Conservation (phyloP, 2,797 vertebrate species). For the Picus viridis region DNA sequence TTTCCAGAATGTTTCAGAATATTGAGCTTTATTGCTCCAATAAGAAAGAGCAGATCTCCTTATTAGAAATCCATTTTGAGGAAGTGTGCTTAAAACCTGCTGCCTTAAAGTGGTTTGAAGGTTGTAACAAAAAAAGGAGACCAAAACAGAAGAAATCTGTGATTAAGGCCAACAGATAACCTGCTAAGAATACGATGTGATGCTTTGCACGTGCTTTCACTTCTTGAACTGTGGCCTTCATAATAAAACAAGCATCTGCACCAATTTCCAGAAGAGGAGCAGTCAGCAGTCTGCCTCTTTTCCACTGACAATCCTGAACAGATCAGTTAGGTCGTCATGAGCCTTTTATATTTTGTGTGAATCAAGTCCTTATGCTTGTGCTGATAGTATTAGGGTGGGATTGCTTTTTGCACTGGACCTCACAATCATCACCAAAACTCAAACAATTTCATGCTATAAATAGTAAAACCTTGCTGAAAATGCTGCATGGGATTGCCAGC, state of each 20-base stretch:
- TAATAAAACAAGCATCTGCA: background rate
- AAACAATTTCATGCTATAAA: background rate
- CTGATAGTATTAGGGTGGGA: background rate
- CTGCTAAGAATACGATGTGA: background rate
- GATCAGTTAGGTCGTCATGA: background rate
- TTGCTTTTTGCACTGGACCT: background rate
- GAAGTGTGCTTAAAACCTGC: background rate
- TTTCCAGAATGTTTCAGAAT: background rate
- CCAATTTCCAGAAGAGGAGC: background rate
- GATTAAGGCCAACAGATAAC: background rate
- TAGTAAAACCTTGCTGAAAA: background rate
- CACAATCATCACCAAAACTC: background rate
- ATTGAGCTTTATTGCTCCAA: background rate
- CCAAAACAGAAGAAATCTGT: background rate
- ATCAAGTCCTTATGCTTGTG: background rate
- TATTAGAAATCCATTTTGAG: background rate
- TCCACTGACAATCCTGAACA: too few species aligned
- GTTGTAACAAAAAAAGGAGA: background rate
- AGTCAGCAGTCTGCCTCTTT: background rate
- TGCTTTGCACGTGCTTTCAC: background rate
- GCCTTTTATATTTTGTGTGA: background rate
- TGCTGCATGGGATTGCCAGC: background rate
- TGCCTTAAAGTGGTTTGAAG: background rate
- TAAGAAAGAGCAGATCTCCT: background rate
- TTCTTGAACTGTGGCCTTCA: background rate